Conservation (phyloP, 2,888 invertebrate species). For the Blomia tropicalis region DNA sequence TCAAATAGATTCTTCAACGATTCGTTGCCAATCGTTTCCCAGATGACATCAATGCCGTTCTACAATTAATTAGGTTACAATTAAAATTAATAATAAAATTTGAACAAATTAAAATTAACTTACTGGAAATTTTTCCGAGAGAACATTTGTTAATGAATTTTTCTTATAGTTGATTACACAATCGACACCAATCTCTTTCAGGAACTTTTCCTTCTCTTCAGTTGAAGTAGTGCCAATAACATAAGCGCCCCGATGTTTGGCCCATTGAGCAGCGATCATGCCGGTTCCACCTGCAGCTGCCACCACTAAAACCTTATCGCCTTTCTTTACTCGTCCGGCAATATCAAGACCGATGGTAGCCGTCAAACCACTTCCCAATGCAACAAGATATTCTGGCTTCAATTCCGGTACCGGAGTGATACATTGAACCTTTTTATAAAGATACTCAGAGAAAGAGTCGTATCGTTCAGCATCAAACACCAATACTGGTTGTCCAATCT, state of each 20-base stretch:
- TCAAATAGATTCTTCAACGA: constrained; percentile 25
- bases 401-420: constrained; percentile 22
- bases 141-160: neutral
- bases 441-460: constrained; percentile 33
- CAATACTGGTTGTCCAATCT: constrained; percentile 33
- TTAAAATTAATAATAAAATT: too few relatives aligned
- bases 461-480: constrained; percentile 28
- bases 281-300: constrained; percentile 29
- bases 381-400: constrained; percentile 24
- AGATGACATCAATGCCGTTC: constrained; percentile 28
- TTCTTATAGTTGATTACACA: constrained; percentile 16
- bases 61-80: neutral
- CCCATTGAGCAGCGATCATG: constrained; percentile 27
- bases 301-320: constrained; percentile 27
- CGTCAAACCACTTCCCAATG: constrained; percentile 29
- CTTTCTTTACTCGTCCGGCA: constrained; percentile 16
- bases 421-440: constrained; percentile 32
- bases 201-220: constrained; percentile 24
- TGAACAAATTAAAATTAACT: neutral
- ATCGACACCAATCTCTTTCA: constrained; percentile 23
- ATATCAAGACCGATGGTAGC: constrained; percentile 34
- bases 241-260: constrained; percentile 27
- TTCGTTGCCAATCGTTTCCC: constrained; percentile 28
- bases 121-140: constrained; percentile 7
- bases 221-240: constrained; percentile 28